Conservation (phyloP, 2,113 vertebrate species). For the Dasyornis broadbenti region DNA sequence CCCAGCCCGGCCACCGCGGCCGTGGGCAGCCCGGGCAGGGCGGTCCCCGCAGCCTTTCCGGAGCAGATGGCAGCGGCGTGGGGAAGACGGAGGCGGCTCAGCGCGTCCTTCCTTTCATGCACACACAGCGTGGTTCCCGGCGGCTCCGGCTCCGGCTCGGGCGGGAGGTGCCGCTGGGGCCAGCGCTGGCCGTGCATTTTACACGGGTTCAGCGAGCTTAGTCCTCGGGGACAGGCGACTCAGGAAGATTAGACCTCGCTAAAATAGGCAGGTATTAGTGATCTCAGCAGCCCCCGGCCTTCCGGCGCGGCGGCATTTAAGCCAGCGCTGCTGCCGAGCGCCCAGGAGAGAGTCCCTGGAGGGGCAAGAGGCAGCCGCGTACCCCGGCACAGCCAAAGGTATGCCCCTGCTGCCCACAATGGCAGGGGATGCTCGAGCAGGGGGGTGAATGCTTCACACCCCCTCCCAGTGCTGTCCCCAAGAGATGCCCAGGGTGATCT, state of each 20-base stretch:
- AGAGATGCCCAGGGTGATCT: not conserved
- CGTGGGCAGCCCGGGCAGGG: not conserved
- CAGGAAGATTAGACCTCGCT: slow-evolving; percentile 59
- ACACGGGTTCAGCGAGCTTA: slow-evolving; percentile 55
- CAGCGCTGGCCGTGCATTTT: not conserved
- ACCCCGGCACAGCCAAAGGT: not conserved
- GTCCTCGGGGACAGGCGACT: slow-evolving; percentile 49
- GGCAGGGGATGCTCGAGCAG: not conserved
- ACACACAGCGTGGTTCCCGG: not conserved
- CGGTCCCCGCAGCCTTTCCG: not conserved
- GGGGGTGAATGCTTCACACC: not conserved
- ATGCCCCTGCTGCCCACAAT: not conserved
- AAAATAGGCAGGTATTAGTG: slow-evolving; percentile 69
- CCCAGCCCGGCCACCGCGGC: not conserved
- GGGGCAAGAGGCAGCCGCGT: not conserved
- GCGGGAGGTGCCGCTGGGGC: not conserved
- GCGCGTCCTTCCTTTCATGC: slow-evolving; percentile 17
- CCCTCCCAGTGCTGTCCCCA: not conserved
- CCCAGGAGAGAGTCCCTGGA: not conserved
- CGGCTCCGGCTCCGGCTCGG: not conserved
- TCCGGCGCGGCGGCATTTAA: not conserved
- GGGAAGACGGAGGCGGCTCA: not conserved
- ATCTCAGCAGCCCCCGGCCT: slow-evolving; percentile 44
- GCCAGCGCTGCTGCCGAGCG: not conserved
- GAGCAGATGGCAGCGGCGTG: slow-evolving; percentile 44